Base-by-base conservation (phyloP, 2,888 invertebrate species). In the Cataglyphis cursor region DNA sequence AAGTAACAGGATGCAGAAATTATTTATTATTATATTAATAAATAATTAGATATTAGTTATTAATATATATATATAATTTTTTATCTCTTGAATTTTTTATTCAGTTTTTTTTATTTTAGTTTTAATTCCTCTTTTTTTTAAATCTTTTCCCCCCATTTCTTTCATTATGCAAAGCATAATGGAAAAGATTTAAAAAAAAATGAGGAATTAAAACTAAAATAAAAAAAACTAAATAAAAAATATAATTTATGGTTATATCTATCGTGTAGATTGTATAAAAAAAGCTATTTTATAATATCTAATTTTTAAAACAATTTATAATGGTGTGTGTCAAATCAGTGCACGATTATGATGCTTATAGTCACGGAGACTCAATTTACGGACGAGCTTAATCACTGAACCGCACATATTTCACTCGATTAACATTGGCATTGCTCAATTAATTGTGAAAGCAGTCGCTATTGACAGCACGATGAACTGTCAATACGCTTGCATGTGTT, bases 341-440 rank as follows among this genome's bases (percentile, higher is more conserved):
- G 44, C 41, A 41, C 66, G 35, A 78, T 80, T 80, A 68, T 18
- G 44, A 12, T 35, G 68, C 44, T 59, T 59, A 31, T 78, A 78
- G 59, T 35, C 44, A 35, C 28, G 59, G 59, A 68, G n/a, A 68
- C 68, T 68, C 78, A 68, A 78, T 78, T 68, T 78, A 68, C 44
- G 57, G 68, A 78, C 41, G 44, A 68, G 44, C 59, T 68, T 59
- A 61, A 80, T 80, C 78, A 80, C n/a, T 80, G 78, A 80, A 59
- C 78, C 59, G 78, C 44, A 35, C 15, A 70, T 80, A 70, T 70
- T 80, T 80, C 70, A 44, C 78, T 80, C 70, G 78, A 80, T 80
- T 80, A 80, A 80, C 78, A 80, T 59, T 80, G 78, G 12, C 59
- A 80, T 70, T 80, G 70, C 44, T 80, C 78, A 80, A 80, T 80